Evolutionary conservation across 2,113 vertebrate genomes (phyloP).

Genomic region (Albula glossodonta): DNA sequence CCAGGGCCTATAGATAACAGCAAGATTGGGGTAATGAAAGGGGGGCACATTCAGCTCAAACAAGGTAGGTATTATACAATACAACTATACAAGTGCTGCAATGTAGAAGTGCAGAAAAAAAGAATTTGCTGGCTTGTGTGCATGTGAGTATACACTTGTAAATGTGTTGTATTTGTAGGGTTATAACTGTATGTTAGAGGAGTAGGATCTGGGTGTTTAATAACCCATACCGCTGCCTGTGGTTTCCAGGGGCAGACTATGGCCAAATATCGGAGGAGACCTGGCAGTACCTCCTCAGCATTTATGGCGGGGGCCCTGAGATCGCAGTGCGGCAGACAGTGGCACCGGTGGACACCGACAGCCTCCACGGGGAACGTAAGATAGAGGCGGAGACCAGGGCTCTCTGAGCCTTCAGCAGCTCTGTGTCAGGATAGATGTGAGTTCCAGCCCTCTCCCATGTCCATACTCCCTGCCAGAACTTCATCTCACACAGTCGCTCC

Average conservation of each 20-base stretch:
- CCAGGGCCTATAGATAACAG: constrained; percentile 95
- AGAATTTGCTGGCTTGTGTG: background rate
- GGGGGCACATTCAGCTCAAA: constrained; percentile 90
- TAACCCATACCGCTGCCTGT: background rate
- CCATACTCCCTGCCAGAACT: background rate
- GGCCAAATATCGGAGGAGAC: constrained; percentile 98
- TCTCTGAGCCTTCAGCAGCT: constrained; percentile 64
- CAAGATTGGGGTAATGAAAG: constrained; percentile 86
- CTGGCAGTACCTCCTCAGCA: constrained; percentile 84
- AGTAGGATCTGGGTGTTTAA: background rate
- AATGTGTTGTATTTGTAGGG: background rate
- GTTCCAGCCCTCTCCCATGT: background rate
- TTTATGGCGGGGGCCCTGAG: constrained; percentile 90
- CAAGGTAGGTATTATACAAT: constrained; percentile 75
- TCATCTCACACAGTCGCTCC: background rate
- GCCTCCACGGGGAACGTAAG: constrained; percentile 86
- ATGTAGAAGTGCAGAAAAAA: background rate
- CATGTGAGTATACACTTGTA: background rate
- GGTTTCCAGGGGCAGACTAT: constrained; percentile 85
- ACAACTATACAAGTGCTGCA: background rate
- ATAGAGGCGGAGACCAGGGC: constrained; percentile 92
- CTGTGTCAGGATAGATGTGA: constrained; percentile 41
- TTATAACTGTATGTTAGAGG: background rate
- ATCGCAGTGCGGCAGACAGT: constrained; percentile 87
- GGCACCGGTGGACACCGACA: constrained; percentile 75